Evolutionary conservation across 2,888 invertebrate genomes (phyloP).

Genomic region (Incurvaria masculella): DNA sequence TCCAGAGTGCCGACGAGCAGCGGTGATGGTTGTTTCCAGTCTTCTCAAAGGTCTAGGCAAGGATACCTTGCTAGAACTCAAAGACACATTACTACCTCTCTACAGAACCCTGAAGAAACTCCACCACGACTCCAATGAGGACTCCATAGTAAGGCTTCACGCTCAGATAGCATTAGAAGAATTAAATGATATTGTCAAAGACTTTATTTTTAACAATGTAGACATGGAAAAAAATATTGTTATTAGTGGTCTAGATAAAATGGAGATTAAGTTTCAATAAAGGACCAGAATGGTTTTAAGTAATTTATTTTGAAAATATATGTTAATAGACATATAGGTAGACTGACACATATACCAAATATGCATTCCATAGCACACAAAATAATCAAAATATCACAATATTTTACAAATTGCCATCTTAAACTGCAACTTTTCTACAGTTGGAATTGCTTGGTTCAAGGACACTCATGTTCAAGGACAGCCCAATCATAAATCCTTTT

Average conservation of each 20-base stretch:
- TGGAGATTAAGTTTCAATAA: constrained; percentile 27
- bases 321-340: constrained; percentile 5
- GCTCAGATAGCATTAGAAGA: constrained; percentile 76
- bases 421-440: too few relatives aligned
- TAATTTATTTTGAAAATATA: constrained; percentile 3
- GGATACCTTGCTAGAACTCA: constrained; percentile 64
- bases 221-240: constrained; percentile 58
- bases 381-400: constrained; percentile 1
- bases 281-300: too few relatives aligned
- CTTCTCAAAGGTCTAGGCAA: constrained; percentile 72
- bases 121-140: constrained; percentile 62
- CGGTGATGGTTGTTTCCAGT: constrained; percentile 71
- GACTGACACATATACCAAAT: neutral
- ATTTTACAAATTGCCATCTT: constrained; percentile 1
- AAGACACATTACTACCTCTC: constrained; percentile 63
- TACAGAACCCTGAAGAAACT: constrained; percentile 68
- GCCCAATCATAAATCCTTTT: too few relatives aligned
- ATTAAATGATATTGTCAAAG: constrained; percentile 64
- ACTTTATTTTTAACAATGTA: constrained; percentile 57
- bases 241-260: constrained; percentile 18
- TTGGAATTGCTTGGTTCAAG: too few relatives aligned
- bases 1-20: constrained; percentile 73
- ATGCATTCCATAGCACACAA: constrained; percentile 1
- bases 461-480: too few relatives aligned
- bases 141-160: constrained; percentile 65